phyloP scores from a whole-genome alignment of 2,888 invertebrate genomes.

The Linnaemya tessellans region DNA sequence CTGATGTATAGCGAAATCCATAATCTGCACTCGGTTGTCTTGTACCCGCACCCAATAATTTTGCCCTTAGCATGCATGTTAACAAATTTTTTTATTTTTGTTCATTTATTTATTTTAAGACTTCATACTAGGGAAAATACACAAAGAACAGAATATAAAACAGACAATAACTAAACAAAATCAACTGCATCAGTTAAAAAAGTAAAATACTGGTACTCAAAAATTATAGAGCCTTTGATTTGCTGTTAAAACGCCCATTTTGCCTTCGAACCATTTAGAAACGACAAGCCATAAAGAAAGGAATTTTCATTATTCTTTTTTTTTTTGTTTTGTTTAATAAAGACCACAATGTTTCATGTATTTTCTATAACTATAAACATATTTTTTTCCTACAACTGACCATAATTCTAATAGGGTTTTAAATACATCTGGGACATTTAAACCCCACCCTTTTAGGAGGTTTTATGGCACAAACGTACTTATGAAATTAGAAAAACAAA shows the following conservation, averaged over 20 bases:
- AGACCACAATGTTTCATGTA: slow-evolving; percentile 34
- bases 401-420: slow-evolving; percentile 67
- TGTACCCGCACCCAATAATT: slow-evolving; percentile 25
- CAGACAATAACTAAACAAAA: slow-evolving; percentile 22
- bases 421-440: slow-evolving; percentile 60
- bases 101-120: slow-evolving; percentile 3
- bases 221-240: slow-evolving; percentile 71
- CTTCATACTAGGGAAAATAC: slow-evolving; percentile 13
- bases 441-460: slow-evolving; percentile 52
- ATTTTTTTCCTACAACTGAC: slow-evolving; percentile 37
- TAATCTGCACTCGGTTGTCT: not conserved
- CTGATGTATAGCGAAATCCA: too few species aligned
- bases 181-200: slow-evolving; percentile 46
- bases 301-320: not conserved
- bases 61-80: slow-evolving; percentile 25
- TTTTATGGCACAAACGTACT: not conserved
- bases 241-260: slow-evolving; percentile 71
- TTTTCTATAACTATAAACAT: slow-evolving; percentile 16
- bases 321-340: slow-evolving; percentile 1
- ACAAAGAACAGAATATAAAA: slow-evolving; percentile 40
- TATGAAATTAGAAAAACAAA: slow-evolving; percentile 1
- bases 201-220: slow-evolving; percentile 22
- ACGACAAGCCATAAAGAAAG: slow-evolving; percentile 4
- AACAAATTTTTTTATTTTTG: not conserved
- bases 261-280: slow-evolving; percentile 39